Evolutionary conservation across 1,140 invertebrate species (phyloP), one percentile per base, ranked within the genome.

Genomic region (Drosophila melanogaster): DNA sequence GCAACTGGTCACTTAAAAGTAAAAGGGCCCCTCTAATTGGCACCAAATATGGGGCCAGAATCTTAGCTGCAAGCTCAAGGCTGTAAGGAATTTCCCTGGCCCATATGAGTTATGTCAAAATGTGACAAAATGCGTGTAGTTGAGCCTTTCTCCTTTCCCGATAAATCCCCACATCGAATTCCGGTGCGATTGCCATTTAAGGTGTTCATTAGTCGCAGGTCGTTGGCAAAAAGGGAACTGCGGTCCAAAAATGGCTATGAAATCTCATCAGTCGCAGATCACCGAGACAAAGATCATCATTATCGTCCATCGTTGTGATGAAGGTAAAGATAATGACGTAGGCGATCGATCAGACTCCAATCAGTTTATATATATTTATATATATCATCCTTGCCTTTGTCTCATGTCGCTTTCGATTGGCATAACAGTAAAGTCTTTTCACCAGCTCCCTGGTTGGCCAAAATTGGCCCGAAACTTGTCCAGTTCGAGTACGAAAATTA

Each of bases 81-180:
- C 74, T 70, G 56, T 40, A 51, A 53, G 62, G 67, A 74, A 61
- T 66, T 62, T 76, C 60, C 60, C 57, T 50, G 69, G 71, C 41
- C 57, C 73, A 80, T 71, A 71, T 71, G 67, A 89, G 81, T 74
- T 89, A 89, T 89, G 84, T 90, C 85, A 89, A 89, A 89, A 89
- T 89, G 84, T 89, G 84, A 89, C 84, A 89, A 89, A 89, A 89
- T 90, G 84, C 80, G 85, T 89, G 84, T 89, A 89, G 56, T 37
- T 56, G 53, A 38, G 65, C 66, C 65, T 77, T 77, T 76, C 72
- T 61, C 55, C 54, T 58, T 55, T 71, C 56, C 41, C 51, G 74
- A 61, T 81, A 83, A 83, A 70, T 70, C 65, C 51, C 11, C 66
- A 19, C 64, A 19, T 14, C 70, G 54, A 78, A 86, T 78, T 74